These are phyloP conservation scores for Pterocles orientalis DNA, from an alignment of 2,113 vertebrate genomes.

Conservation along the genomic window DNA sequence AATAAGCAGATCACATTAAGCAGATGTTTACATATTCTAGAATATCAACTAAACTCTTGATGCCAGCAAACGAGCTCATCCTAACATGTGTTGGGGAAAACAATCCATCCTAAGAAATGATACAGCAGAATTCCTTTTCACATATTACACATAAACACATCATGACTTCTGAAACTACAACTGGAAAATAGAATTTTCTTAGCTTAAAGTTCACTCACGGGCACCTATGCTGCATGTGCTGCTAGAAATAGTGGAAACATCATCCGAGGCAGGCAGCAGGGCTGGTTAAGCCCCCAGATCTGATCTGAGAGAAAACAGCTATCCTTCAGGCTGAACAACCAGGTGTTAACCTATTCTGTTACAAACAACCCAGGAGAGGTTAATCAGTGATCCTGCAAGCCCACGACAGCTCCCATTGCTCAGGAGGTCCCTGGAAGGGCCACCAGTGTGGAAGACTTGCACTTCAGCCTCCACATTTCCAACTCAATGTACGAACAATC, in stretches of 20 bases:
- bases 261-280: neutral
- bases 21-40: neutral
- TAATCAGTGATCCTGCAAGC: neutral
- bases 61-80: neutral
- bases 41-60: neutral
- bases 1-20: constrained; percentile 33
- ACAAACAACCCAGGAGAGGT: neutral
- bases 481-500: neutral
- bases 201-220: neutral
- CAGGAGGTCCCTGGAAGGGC: neutral
- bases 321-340: neutral
- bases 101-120: neutral
- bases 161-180: neutral
- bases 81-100: neutral
- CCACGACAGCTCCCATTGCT: neutral
- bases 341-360: neutral
- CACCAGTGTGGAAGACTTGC: neutral
- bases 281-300: neutral
- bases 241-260: neutral
- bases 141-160: neutral
- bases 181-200: neutral
- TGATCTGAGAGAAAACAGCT: neutral
- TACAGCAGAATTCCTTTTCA: neutral
- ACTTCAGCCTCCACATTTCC: neutral
- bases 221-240: neutral